These are phyloP conservation scores for Achroia grisella DNA, from an alignment of 1,140 invertebrate species.

Conservation along the genomic window DNA sequence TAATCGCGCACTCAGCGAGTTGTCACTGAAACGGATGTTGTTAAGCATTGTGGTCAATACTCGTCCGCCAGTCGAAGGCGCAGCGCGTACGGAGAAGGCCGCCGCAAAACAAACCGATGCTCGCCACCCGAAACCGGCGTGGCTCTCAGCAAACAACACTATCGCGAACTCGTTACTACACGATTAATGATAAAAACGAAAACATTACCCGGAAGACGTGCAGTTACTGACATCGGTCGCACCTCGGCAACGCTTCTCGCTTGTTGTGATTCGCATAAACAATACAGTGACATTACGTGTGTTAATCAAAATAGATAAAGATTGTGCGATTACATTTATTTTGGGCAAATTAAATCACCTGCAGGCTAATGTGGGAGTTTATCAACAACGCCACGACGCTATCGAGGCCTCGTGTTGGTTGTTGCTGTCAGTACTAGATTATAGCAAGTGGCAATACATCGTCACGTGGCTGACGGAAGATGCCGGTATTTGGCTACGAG, in stretches of 20 bases:
- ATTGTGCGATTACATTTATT: conserved; percentile 13
- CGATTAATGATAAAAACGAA: conserved; percentile 32
- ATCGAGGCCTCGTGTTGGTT: conserved; percentile 7
- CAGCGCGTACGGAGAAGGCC: not conserved
- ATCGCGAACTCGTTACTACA: conserved; percentile 16
- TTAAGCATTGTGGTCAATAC: conserved; percentile 19
- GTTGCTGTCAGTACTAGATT: conserved; percentile 25
- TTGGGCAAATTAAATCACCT: conserved; percentile 32
- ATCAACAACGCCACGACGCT: conserved; percentile 11
- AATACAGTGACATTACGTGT: conserved; percentile 5
- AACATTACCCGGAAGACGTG: conserved; percentile 30
- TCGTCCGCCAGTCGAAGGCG: conserved; percentile 25
- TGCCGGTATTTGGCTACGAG: conserved; percentile 50
- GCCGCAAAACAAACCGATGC: not conserved
- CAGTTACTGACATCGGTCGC: conserved; percentile 6
- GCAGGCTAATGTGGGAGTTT: conserved; percentile 29
- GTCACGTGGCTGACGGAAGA: conserved; percentile 26
- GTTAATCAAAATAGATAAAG: conserved; percentile 15
- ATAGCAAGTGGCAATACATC: conserved; percentile 24
- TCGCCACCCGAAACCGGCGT: conserved; percentile 19
- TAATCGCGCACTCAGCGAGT: conserved; percentile 33
- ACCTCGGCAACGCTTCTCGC: conserved; percentile 18
- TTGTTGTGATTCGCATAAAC: conserved; percentile 19
- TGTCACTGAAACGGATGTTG: conserved; percentile 29
- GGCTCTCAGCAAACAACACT: conserved; percentile 25